phyloP scores from a whole-genome alignment of 2,888 invertebrate species.

The Trissolcus japonicus region DNA sequence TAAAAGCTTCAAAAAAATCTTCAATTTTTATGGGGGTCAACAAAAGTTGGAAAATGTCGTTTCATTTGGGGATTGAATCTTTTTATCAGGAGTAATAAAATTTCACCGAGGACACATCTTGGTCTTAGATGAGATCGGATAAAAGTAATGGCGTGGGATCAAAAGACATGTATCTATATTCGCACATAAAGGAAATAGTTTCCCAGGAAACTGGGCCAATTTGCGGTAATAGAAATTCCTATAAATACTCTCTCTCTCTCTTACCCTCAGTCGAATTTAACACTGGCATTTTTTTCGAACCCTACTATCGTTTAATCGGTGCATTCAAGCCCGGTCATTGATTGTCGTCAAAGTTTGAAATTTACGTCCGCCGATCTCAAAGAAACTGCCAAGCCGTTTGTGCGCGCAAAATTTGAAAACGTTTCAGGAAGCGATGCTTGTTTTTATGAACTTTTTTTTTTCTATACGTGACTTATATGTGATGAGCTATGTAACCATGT shows the following conservation, averaged over 20 bases:
- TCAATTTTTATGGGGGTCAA: too few relatives aligned
- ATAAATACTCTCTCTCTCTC: conserved; percentile 15
- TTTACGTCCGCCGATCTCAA: background rate
- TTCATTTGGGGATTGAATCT: too few relatives aligned
- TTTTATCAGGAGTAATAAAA: conserved; percentile 5
- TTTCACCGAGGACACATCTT: conserved; percentile 16
- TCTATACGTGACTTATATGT: too few relatives aligned
- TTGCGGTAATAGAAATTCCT: conserved; percentile 31
- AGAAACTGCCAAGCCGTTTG: too few relatives aligned
- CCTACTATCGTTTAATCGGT: conserved; percentile 11
- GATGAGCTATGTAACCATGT: too few relatives aligned
- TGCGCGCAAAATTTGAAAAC: too few relatives aligned
- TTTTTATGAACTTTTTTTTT: too few relatives aligned
- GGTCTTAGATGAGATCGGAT: conserved; percentile 16
- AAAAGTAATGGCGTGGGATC: conserved; percentile 20
- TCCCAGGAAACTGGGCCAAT: conserved; percentile 29
- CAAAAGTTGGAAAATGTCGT: too few relatives aligned
- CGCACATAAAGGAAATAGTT: conserved; percentile 11
- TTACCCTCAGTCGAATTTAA: background rate
- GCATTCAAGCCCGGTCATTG: conserved; percentile 26
- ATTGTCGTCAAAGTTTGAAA: conserved; percentile 19
- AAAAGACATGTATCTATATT: conserved; percentile 9
- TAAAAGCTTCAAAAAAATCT: too few relatives aligned
- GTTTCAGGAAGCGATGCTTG: too few relatives aligned
- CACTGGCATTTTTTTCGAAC: conserved; percentile 18